phyloP scores from a whole-genome alignment of 1,140 invertebrate species.

The Meloidogyne hapla region DNA sequence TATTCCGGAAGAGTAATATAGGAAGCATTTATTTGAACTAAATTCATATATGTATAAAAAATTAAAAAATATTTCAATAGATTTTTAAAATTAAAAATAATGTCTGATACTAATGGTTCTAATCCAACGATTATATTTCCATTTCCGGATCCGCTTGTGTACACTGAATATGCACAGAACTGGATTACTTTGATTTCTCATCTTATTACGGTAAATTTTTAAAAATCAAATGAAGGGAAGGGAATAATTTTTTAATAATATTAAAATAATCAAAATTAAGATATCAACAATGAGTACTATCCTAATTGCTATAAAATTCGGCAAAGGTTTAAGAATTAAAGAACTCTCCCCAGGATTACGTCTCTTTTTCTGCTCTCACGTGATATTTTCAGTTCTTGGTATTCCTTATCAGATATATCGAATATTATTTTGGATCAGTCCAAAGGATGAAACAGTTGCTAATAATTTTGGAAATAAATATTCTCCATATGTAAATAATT shows the following conservation, averaged over 20 bases:
- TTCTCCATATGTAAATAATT: neutral
- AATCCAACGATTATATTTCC: neutral
- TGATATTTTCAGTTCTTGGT: neutral
- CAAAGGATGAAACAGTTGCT: neutral
- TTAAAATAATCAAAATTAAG: neutral
- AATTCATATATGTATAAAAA: too few species aligned
- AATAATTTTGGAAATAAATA: neutral
- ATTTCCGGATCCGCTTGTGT: neutral
- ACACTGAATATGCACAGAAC: neutral
- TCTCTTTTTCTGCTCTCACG: constrained; percentile 16
- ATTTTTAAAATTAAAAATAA: neutral
- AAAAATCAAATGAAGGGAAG: too few species aligned
- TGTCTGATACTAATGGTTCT: neutral
- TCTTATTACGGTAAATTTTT: neutral
- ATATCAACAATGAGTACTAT: neutral
- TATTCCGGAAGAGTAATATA: too few species aligned
- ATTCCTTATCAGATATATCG: constrained; percentile 18
- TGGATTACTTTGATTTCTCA: neutral
- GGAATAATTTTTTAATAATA: too few species aligned
- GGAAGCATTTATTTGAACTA: too few species aligned
- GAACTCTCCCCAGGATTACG: neutral
- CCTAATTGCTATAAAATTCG: neutral
- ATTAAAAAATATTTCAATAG: too few species aligned
- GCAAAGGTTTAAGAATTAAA: constrained; percentile 4
- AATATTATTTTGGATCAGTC: constrained; percentile 11